A percentile compares a stretch with the other conserved stretches of the same genome.
These are phyloP conservation scores for Papilio dardanus DNA, from an alignment of 1,140 invertebrate genomes.

Conservation along the genomic window DNA sequence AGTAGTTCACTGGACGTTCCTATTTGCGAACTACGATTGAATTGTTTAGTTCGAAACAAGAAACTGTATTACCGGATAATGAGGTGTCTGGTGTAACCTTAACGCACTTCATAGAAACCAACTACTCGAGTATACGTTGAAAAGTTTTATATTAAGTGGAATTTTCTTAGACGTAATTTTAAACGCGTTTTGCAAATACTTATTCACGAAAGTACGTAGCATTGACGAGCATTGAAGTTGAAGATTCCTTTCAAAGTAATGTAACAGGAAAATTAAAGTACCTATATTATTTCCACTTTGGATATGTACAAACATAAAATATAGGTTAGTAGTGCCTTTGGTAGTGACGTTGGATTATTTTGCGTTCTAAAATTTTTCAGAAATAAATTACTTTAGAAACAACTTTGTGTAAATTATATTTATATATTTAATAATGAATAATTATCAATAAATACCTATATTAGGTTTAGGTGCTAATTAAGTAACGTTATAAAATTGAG, in stretches of 20 bases:
- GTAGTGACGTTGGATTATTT: no score
- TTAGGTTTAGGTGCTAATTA: no score
- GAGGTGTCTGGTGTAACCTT: conserved; percentile 8
- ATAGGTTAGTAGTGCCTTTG: no score
- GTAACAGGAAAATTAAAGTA: background rate
- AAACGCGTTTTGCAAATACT: background rate
- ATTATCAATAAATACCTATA: no score
- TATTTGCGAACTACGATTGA: conserved; percentile 61
- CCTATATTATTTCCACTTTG: no score
- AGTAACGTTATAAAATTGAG: no score
- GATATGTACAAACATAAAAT: no score
- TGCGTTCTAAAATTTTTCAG: no score
- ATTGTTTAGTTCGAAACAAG: conserved; percentile 66
- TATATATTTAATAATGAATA: background rate
- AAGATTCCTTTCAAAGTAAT: background rate
- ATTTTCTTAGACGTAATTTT: background rate
- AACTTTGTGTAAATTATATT: background rate
- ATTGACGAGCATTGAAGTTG: background rate
- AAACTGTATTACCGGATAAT: conserved; percentile 44
- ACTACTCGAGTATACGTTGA: background rate
- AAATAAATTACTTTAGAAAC: background rate
- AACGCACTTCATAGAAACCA: conserved; percentile 21
- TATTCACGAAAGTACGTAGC: no score
- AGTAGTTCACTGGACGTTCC: conserved; percentile 59
- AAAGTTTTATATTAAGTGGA: background rate